Conservation (phyloP, 92 coral and sea anemone genomes). For the Porites divaricata region DNA sequence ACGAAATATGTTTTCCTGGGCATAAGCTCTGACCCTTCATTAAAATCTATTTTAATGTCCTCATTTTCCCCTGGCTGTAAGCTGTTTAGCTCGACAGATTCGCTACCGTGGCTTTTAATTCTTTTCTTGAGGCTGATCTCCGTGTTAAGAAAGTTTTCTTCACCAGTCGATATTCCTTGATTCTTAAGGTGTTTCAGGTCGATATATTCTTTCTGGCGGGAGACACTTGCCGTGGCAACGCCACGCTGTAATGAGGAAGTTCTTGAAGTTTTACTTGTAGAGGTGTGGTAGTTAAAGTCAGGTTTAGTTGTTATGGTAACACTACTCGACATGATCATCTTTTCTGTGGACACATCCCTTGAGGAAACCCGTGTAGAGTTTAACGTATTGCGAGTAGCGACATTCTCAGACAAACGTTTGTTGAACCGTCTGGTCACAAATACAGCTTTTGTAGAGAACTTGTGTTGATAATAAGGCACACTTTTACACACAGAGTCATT, state of each 20-base stretch:
- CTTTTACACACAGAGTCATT: constrained; percentile 64
- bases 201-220: background rate
- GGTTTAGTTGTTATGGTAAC: background rate
- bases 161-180: background rate
- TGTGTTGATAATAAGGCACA: constrained; percentile 51
- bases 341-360: background rate
- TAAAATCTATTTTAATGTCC: background rate
- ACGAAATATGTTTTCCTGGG: background rate
- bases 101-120: background rate
- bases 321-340: background rate
- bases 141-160: background rate
- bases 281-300: background rate
- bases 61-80: background rate
- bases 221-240: background rate
- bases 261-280: background rate
- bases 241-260: background rate
- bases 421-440: constrained; percentile 68
- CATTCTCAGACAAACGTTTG: constrained; percentile 1
- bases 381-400: background rate
- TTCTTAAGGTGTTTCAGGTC: background rate
- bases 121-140: background rate
- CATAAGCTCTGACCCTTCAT: background rate
- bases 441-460: constrained; percentile 65
- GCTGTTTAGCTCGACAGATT: background rate
- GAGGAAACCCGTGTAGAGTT: too few relatives aligned